Conservation (phyloP, 2,888 invertebrate species). For the Hirtodrosophila trivittata region DNA sequence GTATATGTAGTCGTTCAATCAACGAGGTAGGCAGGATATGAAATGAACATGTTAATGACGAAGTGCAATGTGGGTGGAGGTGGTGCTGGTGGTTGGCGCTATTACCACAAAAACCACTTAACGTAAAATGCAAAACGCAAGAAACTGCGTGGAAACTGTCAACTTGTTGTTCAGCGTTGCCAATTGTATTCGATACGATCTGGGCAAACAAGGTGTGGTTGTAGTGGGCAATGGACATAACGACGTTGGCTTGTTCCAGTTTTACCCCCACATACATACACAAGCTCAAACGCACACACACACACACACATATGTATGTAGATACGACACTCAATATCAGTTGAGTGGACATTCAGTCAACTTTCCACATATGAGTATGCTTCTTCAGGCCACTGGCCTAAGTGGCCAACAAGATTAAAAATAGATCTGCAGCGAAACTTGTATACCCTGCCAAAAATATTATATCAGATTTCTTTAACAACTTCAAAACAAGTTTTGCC, state of each 20-base stretch:
- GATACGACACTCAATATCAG: slow-evolving; percentile 28
- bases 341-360: slow-evolving; percentile 65
- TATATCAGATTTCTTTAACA: too few species aligned
- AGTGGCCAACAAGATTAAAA: slow-evolving; percentile 12
- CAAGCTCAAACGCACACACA: slow-evolving; percentile 3
- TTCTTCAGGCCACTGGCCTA: slow-evolving; percentile 37
- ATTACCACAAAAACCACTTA: slow-evolving; percentile 61
- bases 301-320: slow-evolving; percentile 8
- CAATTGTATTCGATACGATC: slow-evolving; percentile 45
- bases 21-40: slow-evolving; percentile 42
- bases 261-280: slow-evolving; percentile 31
- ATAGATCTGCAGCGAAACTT: slow-evolving; percentile 20
- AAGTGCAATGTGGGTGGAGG: slow-evolving; percentile 36
- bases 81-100: slow-evolving; percentile 27
- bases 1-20: slow-evolving; percentile 56
- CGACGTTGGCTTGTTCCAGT: slow-evolving; percentile 68
- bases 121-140: slow-evolving; percentile 30
- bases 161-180: slow-evolving; percentile 33
- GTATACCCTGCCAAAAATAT: slow-evolving; percentile 29
- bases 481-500: too few species aligned
- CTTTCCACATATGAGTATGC: slow-evolving; percentile 56
- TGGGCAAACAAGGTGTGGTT: slow-evolving; percentile 40
- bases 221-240: slow-evolving; percentile 26
- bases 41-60: slow-evolving; percentile 30
- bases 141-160: slow-evolving; percentile 31